Evolutionary conservation across 2,797 vertebrate genomes (phyloP).

Genomic region (Crenuchus spilurus): DNA sequence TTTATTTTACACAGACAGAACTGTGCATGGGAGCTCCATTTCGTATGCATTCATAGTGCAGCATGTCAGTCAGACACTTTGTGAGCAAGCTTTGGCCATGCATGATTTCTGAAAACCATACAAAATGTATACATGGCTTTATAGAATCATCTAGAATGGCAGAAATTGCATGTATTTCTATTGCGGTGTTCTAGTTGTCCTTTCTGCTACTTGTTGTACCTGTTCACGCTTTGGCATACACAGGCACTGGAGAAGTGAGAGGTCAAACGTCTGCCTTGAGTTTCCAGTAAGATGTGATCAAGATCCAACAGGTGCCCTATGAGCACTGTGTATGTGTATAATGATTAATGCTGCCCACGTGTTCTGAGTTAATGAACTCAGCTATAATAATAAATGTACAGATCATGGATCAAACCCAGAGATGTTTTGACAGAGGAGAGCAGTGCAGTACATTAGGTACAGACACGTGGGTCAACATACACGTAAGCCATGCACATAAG

Average conservation of each 20-base stretch:
- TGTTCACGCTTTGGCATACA: neutral
- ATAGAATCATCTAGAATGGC: too few relatives aligned
- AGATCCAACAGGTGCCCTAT: neutral
- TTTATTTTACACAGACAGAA: too few relatives aligned
- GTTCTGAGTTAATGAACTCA: constrained; percentile 2
- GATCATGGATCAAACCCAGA: constrained; percentile 18
- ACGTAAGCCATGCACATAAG: constrained; percentile 8
- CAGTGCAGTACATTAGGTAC: neutral
- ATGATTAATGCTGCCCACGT: neutral
- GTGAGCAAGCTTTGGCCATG: too few relatives aligned
- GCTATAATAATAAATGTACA: constrained; percentile 20
- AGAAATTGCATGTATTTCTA: too few relatives aligned
- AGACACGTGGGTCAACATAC: constrained; percentile 33
- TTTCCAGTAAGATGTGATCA: constrained; percentile 20
- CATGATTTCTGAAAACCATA: too few relatives aligned
- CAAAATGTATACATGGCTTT: too few relatives aligned
- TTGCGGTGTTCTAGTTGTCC: too few relatives aligned
- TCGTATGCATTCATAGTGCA: too few relatives aligned
- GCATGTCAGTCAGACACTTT: too few relatives aligned
- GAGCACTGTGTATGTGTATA: neutral
- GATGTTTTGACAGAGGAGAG: constrained; percentile 36
- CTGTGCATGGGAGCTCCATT: too few relatives aligned
- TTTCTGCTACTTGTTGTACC: neutral
- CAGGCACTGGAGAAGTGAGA: neutral
- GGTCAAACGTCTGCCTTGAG: neutral